Evolutionary conservation across 1,140 invertebrate species (phyloP).

Genomic region (Lanistes nyassanus): DNA sequence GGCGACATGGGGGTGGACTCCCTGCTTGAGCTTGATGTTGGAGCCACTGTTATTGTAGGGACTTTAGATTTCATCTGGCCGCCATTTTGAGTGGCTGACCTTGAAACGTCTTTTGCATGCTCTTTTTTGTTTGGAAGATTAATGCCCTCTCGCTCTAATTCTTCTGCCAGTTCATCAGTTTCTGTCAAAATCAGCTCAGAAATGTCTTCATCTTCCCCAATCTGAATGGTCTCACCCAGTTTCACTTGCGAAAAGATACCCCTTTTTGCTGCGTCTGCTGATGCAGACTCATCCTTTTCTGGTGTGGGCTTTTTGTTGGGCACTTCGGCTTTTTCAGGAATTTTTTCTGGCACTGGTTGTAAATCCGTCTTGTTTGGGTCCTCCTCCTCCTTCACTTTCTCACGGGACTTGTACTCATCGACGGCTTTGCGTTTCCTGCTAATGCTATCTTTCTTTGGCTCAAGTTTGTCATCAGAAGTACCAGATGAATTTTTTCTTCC

Average conservation of each 20-base stretch:
- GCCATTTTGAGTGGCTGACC: not conserved
- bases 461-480: too few relatives aligned
- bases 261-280: not conserved
- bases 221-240: constrained; percentile 8
- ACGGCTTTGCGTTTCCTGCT: too few relatives aligned
- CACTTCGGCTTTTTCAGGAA: not conserved
- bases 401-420: constrained; percentile 14
- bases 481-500: too few relatives aligned
- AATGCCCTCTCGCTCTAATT: constrained; percentile 35
- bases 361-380: too few relatives aligned
- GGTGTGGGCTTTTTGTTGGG: not conserved
- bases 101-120: not conserved
- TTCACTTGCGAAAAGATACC: not conserved
- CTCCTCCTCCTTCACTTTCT: constrained; percentile 14
- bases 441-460: too few relatives aligned
- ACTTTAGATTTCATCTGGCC: not conserved
- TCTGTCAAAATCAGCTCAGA: constrained; percentile 20
- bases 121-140: constrained; percentile 12
- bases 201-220: constrained; percentile 25
- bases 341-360: not conserved
- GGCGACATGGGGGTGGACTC: not conserved
- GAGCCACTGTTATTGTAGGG: too few relatives aligned
- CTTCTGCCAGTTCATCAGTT: constrained; percentile 35
- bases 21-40: too few relatives aligned
- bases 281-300: not conserved